Conservation (phyloP, 2,113 vertebrate species). For the Laticauda colubrina region DNA sequence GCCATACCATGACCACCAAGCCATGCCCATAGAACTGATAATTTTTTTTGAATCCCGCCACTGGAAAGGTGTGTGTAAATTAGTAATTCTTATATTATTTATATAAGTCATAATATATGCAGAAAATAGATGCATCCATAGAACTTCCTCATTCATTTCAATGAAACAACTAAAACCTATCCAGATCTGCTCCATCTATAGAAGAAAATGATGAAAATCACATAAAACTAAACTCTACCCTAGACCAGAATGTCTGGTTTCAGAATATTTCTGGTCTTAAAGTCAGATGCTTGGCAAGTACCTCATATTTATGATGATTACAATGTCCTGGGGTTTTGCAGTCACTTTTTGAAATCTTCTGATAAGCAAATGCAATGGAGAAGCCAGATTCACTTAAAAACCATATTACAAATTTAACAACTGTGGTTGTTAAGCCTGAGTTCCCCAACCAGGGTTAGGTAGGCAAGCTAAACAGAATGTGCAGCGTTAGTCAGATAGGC, state of each 20-base stretch:
- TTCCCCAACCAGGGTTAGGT: too few species aligned
- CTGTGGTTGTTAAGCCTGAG: too few species aligned
- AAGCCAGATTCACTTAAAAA: background rate
- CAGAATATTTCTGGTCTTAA: background rate
- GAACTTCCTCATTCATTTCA: background rate
- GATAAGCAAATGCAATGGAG: background rate
- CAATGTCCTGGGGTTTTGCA: background rate
- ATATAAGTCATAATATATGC: too few species aligned
- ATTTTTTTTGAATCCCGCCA: too few species aligned
- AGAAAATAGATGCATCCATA: background rate
- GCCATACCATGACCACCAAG: too few species aligned
- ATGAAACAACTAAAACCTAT: background rate
- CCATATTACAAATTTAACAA: background rate
- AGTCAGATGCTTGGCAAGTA: background rate
- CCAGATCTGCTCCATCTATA: background rate
- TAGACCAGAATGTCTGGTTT: background rate
- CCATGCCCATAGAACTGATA: too few species aligned
- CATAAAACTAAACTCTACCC: background rate
- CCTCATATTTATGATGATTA: background rate
- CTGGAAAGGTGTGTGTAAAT: too few species aligned
- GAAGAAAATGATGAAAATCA: background rate
- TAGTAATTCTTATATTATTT: background rate
- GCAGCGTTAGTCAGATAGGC: too few species aligned
- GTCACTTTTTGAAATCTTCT: background rate
- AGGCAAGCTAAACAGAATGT: too few species aligned